Percentiles rank a stretch among this genome's conserved stretches.
These are phyloP conservation scores for Fukomys damarensis DNA, from an alignment of 2,113 vertebrate genomes.

Conservation along the genomic window DNA sequence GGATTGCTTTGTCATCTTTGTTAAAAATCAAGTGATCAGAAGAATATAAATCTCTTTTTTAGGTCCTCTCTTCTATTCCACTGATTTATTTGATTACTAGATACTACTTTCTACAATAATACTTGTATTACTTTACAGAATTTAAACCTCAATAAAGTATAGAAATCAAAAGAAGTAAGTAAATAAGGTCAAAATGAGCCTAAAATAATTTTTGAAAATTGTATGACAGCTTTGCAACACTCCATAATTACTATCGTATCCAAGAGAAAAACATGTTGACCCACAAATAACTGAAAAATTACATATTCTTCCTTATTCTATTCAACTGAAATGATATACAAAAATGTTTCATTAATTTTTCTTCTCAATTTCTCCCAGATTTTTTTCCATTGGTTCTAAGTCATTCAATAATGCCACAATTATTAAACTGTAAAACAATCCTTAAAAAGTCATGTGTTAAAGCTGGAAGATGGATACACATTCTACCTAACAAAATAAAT, in stretches of 20 bases:
- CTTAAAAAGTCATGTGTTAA: neutral
- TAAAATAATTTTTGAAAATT: constrained; percentile 1
- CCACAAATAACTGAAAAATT: constrained; percentile 18
- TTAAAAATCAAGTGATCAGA: neutral
- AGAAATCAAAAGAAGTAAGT: constrained; percentile 10
- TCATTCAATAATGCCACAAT: constrained; percentile 46
- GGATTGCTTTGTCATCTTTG: neutral
- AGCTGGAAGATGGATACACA: neutral
- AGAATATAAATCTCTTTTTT: neutral
- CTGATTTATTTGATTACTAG: neutral
- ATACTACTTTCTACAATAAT: neutral
- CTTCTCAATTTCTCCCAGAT: constrained; percentile 35
- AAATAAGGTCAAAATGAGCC: neutral
- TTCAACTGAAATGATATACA: constrained; percentile 36
- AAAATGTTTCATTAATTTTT: constrained; percentile 54
- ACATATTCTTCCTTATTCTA: neutral
- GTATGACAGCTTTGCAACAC: constrained; percentile 34
- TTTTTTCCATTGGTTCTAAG: neutral
- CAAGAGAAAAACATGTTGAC: constrained; percentile 28
- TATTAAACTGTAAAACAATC: constrained; percentile 29
- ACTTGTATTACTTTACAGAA: neutral
- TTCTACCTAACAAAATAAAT: constrained; percentile 32
- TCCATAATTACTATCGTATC: neutral
- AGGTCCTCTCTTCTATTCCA: neutral
- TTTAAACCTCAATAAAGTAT: neutral